Evolutionary conservation across 1,140 invertebrate genomes (phyloP), one percentile per base, ranked within the genome.

Genomic region (Drosophila bipectinata): DNA sequence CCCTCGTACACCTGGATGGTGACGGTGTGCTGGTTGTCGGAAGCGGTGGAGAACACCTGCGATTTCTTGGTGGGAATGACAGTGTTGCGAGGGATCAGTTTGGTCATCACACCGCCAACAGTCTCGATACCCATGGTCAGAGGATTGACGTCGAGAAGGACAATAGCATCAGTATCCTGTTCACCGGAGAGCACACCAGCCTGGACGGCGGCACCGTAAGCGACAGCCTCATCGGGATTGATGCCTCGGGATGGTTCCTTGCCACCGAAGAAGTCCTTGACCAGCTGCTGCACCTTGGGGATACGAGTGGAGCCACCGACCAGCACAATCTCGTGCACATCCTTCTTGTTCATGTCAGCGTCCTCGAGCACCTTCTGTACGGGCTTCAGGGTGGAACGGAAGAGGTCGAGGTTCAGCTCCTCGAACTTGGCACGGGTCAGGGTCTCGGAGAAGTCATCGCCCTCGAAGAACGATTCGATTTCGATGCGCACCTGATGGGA

Each of bases 41-140:
- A 97, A 45, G 98, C 98, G 8, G 99, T 99, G 0, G 98, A 99
- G 95, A 99, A 99, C 80, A 99, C 98, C 92, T 99, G 98, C 4
- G 98, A 98, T 92, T 99, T 99, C 93, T 99, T 99, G n/a, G 98
- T 99, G 14, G 99, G 99, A 82, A 99, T 99, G 41, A 99, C 98
- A 47, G 98, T 99, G 93, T 99, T 99, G 89, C 99, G 94, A 57
- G 97, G 96, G 92, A 99, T 99, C 24, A 99, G 94, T 92, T 99
- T 99, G 67, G 99, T 99, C 99, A 99, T 99, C 9, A 99, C 98
- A 74, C 99, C 99, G 67, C 99, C 99, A 61, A 99, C 98, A 68
- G 99, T 99, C 93, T 99, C 99, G 91, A 99, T 99, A 93, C 99
- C 99, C 95, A 99, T 95, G 61, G 99, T 99, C 49, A 99, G 93